phyloP scores from a whole-genome alignment of 2,888 invertebrate species.

The Lucinisca nassula region DNA sequence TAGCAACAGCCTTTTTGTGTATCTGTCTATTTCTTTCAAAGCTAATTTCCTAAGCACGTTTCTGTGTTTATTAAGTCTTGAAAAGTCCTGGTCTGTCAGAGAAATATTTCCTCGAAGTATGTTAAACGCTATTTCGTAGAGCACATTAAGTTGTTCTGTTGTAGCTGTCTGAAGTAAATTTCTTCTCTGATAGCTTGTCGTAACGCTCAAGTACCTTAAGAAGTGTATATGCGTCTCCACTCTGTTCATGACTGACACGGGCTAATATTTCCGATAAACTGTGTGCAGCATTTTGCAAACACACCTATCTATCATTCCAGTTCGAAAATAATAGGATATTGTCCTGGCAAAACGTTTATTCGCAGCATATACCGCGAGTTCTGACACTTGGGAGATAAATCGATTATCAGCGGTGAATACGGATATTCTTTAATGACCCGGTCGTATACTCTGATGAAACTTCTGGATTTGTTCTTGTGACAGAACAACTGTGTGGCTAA shows the following conservation, averaged over 20 bases:
- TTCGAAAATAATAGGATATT: slow-evolving; percentile 10
- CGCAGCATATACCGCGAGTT: slow-evolving; percentile 3
- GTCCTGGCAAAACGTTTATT: slow-evolving; percentile 17
- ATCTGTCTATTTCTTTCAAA: slow-evolving; percentile 1
- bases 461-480: slow-evolving; percentile 8
- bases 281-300: neutral
- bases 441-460: slow-evolving; percentile 2
- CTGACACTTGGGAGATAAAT: neutral
- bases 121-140: neutral
- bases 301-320: neutral
- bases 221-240: neutral
- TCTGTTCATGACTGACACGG: neutral
- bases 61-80: slow-evolving; percentile 5
- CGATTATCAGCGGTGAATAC: slow-evolving; percentile 3
- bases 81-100: slow-evolving; percentile 5
- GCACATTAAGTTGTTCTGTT: neutral
- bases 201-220: slow-evolving; percentile 4
- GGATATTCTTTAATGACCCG: neutral
- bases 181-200: neutral
- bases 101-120: neutral
- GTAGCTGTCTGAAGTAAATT: slow-evolving; percentile 3
- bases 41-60: slow-evolving; percentile 2
- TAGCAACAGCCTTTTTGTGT: slow-evolving; percentile 4
- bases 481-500: slow-evolving; percentile 10
- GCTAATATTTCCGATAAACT: no score